Base-by-base conservation (phyloP, 2,797 vertebrate species). In the Acanthurus lineatus region DNA sequence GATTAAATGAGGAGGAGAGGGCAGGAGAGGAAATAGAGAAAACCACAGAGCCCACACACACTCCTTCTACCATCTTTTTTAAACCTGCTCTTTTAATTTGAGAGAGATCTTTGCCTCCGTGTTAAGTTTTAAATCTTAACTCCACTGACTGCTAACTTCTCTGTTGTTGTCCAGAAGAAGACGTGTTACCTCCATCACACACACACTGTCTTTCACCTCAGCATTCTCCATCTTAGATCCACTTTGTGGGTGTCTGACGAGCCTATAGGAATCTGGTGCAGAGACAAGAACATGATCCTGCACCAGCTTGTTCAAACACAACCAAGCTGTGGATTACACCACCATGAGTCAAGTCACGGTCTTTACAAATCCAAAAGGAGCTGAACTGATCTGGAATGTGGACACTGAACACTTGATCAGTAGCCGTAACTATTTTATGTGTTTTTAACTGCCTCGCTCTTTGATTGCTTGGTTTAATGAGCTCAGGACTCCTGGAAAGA, bases 1-100 rank as follows among this genome's bases (percentile, higher is more conserved):
- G 61, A 81, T 67, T 54, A 61, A 17, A 81, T 60, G 62, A 64
- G 48, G 69, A 44, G 20, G 12, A 57, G 58, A 49, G 52, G 10
- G 32, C 51, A 20, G 70, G 28, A 32, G 28, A 32, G 28, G 28
- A 32, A 32, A 32, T 32, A 32, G 28, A 32, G 28, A 32, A 32
- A 32, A 32, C 28, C 57, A 61, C 51, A 16, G 53, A 61, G 54
- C 38, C 47, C 56, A 60, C n/a, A 75, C 73, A 38, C n/a, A 52
- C 9, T 17, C 54, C 45, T 14, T 17, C 3, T 9, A 40, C 12
- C 62, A 48, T 62, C 51, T 19, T 38, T 72, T 51, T 54, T 2
- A 15, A n/a, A 58, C 38, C 49, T 35, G 48, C 45, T 5, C 28
- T 45, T 59, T 64, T 0, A 12, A 54, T 28, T 42, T 17, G 6